phyloP scores from a whole-genome alignment of 2,888 invertebrate genomes.

The Cosmia pyralina region DNA sequence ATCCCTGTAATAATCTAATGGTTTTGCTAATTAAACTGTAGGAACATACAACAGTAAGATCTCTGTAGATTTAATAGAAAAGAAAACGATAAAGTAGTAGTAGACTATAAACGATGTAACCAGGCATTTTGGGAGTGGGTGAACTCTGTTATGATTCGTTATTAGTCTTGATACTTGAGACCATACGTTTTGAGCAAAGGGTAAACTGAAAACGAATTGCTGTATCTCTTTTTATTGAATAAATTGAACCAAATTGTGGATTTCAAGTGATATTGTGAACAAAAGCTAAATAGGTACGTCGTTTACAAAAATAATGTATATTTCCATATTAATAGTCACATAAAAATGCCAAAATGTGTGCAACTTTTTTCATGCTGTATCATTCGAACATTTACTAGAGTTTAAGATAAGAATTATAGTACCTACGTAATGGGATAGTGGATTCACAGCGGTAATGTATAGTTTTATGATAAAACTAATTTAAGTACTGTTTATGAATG shows the following conservation, averaged over 20 bases:
- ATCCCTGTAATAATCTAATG: slow-evolving; percentile 13
- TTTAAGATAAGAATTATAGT: slow-evolving; percentile 25
- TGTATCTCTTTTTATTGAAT: not conserved
- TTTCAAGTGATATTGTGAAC: slow-evolving; percentile 1
- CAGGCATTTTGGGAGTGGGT: not conserved
- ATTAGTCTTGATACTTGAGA: not conserved
- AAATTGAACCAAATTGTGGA: not conserved
- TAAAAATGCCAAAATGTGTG: slow-evolving; percentile 14
- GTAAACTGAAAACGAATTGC: not conserved
- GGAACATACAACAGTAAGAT: slow-evolving; percentile 51
- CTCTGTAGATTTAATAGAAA: slow-evolving; percentile 59
- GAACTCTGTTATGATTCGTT: not conserved
- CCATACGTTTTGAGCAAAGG: not conserved
- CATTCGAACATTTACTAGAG: slow-evolving; percentile 21
- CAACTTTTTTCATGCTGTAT: slow-evolving; percentile 18
- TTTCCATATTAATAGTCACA: not conserved
- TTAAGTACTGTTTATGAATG: slow-evolving; percentile 4
- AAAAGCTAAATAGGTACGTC: not conserved
- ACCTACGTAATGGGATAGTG: slow-evolving; percentile 49
- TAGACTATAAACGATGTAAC: not conserved
- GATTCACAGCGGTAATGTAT: slow-evolving; percentile 18
- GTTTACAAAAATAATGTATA: slow-evolving; percentile 14
- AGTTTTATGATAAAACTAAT: slow-evolving; percentile 9
- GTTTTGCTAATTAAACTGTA: slow-evolving; percentile 32
- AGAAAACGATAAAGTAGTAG: slow-evolving; percentile 2